Evolutionary conservation across 2,797 vertebrate species (phyloP).

Genomic region (Pelochelys cantorii): DNA sequence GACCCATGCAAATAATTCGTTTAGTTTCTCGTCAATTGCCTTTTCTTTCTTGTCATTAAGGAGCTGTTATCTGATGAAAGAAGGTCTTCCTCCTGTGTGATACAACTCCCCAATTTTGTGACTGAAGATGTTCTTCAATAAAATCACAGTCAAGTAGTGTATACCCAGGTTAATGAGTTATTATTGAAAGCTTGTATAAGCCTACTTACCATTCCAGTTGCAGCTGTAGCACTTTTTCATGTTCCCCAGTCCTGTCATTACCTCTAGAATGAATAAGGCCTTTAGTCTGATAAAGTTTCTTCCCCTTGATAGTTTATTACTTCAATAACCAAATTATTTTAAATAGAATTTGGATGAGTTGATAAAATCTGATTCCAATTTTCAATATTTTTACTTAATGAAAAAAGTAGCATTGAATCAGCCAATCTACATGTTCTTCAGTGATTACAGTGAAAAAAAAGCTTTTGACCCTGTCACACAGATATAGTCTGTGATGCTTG

Average conservation of each 20-base stretch:
- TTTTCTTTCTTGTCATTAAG: conserved; percentile 18
- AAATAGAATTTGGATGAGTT: conserved; percentile 39
- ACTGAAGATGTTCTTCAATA: not conserved
- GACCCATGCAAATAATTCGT: not conserved
- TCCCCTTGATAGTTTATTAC: conserved; percentile 37
- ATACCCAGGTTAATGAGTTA: conserved; percentile 36
- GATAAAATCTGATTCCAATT: conserved; percentile 53
- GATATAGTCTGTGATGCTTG: conserved; percentile 7
- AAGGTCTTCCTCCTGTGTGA: conserved; percentile 26
- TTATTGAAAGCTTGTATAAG: not conserved
- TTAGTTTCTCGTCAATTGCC: not conserved
- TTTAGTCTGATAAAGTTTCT: conserved; percentile 50
- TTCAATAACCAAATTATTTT: conserved; percentile 34
- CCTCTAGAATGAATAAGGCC: conserved; percentile 6
- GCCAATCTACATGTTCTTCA: conserved; percentile 39
- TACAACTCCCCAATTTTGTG: not conserved
- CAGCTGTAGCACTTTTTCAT: conserved; percentile 37
- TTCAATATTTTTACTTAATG: conserved; percentile 47
- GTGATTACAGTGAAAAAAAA: conserved; percentile 36
- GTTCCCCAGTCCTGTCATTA: conserved; percentile 16
- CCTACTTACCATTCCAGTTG: conserved; percentile 27
- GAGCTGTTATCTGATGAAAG: not conserved
- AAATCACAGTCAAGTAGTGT: conserved; percentile 32
- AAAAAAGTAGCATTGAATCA: conserved; percentile 41
- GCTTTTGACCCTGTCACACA: conserved; percentile 37